Conservation (phyloP, 2,797 vertebrate species). For the Lateolabrax maculatus region DNA sequence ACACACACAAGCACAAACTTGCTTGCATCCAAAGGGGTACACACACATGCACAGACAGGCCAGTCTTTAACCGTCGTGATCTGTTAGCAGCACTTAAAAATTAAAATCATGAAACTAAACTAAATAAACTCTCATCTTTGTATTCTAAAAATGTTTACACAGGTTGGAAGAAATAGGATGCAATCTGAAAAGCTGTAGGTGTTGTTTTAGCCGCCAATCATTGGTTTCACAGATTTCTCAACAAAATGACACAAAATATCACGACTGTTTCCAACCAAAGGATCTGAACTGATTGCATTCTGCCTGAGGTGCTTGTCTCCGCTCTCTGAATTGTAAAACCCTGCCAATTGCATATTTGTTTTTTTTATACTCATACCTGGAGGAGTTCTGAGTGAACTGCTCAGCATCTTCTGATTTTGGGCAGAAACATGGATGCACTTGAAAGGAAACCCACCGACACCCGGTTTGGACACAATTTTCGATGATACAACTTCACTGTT, state of each 20-base stretch:
- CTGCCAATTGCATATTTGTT: neutral
- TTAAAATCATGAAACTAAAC: conserved; percentile 24
- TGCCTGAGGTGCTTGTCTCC: neutral
- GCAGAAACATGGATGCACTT: conserved; percentile 4
- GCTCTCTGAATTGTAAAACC: conserved; percentile 4
- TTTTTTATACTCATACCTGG: conserved; percentile 1
- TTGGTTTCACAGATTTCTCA: conserved; percentile 4
- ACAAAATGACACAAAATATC: neutral
- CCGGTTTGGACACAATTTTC: neutral
- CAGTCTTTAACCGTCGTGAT: neutral
- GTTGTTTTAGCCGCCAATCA: neutral
- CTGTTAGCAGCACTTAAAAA: conserved; percentile 19
- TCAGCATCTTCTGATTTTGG: conserved; percentile 15
- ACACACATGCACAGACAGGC: conserved; percentile 29
- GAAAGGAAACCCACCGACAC: neutral
- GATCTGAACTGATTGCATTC: conserved; percentile 3
- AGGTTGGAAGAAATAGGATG: neutral
- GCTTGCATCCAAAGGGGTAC: conserved; percentile 5
- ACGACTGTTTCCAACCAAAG: neutral
- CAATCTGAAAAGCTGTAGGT: conserved; percentile 13
- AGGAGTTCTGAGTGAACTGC: conserved; percentile 2
- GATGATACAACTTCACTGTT: neutral
- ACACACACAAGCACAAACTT: conserved; percentile 8
- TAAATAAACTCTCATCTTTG: neutral
- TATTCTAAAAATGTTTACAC: neutral